Percentiles rank a stretch among this genome's conserved stretches.
Evolutionary conservation across 2,888 invertebrate genomes (phyloP).

Genomic region (Eledone cirrhosa): DNA sequence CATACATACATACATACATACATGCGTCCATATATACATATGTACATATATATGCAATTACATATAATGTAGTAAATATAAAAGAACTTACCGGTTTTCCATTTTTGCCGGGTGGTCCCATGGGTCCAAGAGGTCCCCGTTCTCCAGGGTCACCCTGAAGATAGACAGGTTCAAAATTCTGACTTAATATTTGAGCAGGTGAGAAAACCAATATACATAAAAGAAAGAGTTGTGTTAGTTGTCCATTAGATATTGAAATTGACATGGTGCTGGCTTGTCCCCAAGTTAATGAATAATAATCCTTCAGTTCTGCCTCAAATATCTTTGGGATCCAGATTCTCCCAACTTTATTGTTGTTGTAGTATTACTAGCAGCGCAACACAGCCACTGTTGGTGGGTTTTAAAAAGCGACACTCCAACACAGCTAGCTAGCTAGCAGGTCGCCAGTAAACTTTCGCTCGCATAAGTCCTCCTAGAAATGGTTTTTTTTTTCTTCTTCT

Average conservation of each 20-base stretch:
- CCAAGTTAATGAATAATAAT: too few relatives aligned
- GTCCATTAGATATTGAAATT: neutral
- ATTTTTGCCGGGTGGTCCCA: constrained; percentile 53
- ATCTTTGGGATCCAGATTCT: too few relatives aligned
- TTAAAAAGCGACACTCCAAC: too few relatives aligned
- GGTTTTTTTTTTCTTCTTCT: neutral
- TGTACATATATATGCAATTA: neutral
- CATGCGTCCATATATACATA: neutral
- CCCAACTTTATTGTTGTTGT: too few relatives aligned
- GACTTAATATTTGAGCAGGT: constrained; percentile 14
- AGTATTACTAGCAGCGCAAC: too few relatives aligned
- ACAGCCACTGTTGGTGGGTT: too few relatives aligned
- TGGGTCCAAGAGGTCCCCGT: constrained; percentile 64
- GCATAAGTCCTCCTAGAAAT: neutral
- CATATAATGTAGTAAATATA: too few relatives aligned
- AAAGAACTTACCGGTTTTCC: constrained; percentile 51
- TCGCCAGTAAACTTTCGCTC: neutral
- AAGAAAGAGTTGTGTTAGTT: neutral
- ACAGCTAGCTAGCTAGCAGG: neutral
- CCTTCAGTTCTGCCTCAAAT: too few relatives aligned
- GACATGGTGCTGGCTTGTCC: too few relatives aligned
- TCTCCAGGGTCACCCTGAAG: constrained; percentile 50
- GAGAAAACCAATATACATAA: neutral
- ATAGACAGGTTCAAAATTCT: constrained; percentile 17
- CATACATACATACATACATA: neutral